A percentile compares a stretch with the other conserved stretches of the same genome.
phyloP scores from a whole-genome alignment of 2,113 vertebrate species.

The Vimba vimba region DNA sequence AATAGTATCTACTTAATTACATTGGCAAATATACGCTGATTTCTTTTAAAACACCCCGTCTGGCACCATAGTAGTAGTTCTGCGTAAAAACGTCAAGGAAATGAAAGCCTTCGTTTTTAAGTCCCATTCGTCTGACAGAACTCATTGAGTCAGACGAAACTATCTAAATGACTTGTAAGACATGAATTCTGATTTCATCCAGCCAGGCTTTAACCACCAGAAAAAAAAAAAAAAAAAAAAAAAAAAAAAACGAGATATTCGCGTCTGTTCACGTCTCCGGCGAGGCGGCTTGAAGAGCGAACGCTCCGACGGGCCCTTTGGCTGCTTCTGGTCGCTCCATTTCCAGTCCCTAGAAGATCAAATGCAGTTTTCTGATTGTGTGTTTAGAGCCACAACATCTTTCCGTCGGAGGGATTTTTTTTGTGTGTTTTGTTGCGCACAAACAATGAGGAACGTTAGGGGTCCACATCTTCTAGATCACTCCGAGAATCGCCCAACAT shows the following conservation, averaged over 20 bases:
- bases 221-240: slow-evolving; percentile 54
- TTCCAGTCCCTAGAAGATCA: slow-evolving; percentile 69
- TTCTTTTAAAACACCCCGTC: slow-evolving; percentile 47
- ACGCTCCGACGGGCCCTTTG: slow-evolving; percentile 64
- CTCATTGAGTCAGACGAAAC: slow-evolving; percentile 47
- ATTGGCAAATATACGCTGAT: slow-evolving; percentile 75
- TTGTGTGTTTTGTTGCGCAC: slow-evolving; percentile 49
- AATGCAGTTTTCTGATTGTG: slow-evolving; percentile 68
- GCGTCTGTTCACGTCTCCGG: not conserved
- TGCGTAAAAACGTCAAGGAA: slow-evolving; percentile 52
- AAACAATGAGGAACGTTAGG: slow-evolving; percentile 73
- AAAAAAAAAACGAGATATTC: not conserved
- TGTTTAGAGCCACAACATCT: slow-evolving; percentile 65
- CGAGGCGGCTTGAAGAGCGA: slow-evolving; percentile 8
- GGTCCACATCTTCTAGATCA: slow-evolving; percentile 96
- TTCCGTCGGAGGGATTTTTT: slow-evolving; percentile 61
- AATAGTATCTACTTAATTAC: slow-evolving; percentile 84
- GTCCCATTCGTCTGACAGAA: slow-evolving; percentile 73
- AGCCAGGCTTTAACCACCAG: slow-evolving; percentile 65
- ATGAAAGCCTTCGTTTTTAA: slow-evolving; percentile 60
- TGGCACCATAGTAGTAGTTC: slow-evolving; percentile 43
- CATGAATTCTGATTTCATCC: slow-evolving; percentile 53
- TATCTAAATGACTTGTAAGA: slow-evolving; percentile 20
- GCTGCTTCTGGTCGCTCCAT: slow-evolving; percentile 51
- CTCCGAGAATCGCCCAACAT: slow-evolving; percentile 95